Evolutionary conservation across 2,113 vertebrate species (phyloP).

Genomic region (Willisornis vidua): DNA sequence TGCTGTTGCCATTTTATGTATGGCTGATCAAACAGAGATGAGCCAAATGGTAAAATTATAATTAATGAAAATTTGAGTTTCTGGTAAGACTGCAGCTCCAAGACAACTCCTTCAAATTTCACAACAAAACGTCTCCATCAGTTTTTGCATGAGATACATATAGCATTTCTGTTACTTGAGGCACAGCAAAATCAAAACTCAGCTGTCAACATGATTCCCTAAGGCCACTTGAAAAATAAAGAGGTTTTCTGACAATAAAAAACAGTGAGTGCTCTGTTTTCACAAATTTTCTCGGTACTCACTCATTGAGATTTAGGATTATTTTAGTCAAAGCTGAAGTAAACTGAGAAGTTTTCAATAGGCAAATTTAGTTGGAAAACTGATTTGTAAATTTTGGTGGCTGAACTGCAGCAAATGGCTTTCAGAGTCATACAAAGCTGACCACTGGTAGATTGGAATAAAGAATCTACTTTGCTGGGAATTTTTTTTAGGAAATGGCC

Average conservation of each 20-base stretch:
- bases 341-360: not conserved
- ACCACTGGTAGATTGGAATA: not conserved
- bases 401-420: not conserved
- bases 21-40: not conserved
- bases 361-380: not conserved
- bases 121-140: not conserved
- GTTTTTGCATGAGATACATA: slow-evolving; percentile 14
- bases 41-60: not conserved
- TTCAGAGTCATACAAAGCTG: not conserved
- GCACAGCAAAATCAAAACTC: slow-evolving; percentile 65
- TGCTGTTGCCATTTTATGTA: not conserved
- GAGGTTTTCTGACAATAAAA: slow-evolving; percentile 54
- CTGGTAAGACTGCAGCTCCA: not conserved
- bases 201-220: not conserved
- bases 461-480: not conserved
- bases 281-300: slow-evolving; percentile 31
- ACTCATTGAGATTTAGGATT: not conserved
- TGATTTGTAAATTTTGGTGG: not conserved
- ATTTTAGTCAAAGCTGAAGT: slow-evolving; percentile 7
- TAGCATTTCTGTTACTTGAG: slow-evolving; percentile 49
- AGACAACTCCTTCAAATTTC: slow-evolving; percentile 44
- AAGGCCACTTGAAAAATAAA: slow-evolving; percentile 35
- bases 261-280: slow-evolving; percentile 46
- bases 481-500: not conserved
- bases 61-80: not conserved